These are phyloP conservation scores for Chelonus insularis DNA, from an alignment of 1,140 invertebrate species.

Conservation along the genomic window DNA sequence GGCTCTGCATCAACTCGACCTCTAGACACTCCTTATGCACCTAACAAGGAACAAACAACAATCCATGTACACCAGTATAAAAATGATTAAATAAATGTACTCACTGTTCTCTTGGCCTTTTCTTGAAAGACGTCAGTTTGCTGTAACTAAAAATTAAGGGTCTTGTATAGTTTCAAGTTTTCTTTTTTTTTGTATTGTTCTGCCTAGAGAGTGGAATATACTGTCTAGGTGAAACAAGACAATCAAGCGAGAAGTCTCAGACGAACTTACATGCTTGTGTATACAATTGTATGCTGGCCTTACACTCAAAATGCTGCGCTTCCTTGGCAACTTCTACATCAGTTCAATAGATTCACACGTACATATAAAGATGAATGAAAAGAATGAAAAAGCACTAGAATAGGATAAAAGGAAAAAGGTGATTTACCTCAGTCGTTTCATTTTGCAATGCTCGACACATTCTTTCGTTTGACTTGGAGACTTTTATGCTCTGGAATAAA, in stretches of 20 bases:
- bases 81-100: constrained; percentile 23
- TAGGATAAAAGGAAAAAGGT: not conserved
- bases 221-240: constrained; percentile 25
- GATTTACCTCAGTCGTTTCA: constrained; percentile 43
- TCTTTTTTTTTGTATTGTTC: constrained; percentile 7
- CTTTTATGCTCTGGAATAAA: constrained; percentile 34
- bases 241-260: constrained; percentile 24
- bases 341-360: constrained; percentile 23
- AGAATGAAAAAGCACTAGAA: not conserved
- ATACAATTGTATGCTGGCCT: constrained; percentile 53
- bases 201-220: not conserved
- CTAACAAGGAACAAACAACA: constrained; percentile 33
- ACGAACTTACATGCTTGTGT: constrained; percentile 55
- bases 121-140: constrained; percentile 50
- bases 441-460: constrained; percentile 36
- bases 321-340: constrained; percentile 49
- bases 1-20: constrained; percentile 50
- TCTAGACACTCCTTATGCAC: constrained; percentile 50
- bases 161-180: constrained; percentile 27
- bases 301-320: constrained; percentile 49
- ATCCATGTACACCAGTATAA: not conserved
- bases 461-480: constrained; percentile 32
- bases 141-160: constrained; percentile 47
- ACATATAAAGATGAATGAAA: constrained; percentile 15
- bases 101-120: constrained; percentile 51